Percentiles rank a stretch among this genome's conserved stretches.
These are phyloP conservation scores for Ochotona curzoniae DNA, from an alignment of 2,113 vertebrate species.

Conservation along the genomic window DNA sequence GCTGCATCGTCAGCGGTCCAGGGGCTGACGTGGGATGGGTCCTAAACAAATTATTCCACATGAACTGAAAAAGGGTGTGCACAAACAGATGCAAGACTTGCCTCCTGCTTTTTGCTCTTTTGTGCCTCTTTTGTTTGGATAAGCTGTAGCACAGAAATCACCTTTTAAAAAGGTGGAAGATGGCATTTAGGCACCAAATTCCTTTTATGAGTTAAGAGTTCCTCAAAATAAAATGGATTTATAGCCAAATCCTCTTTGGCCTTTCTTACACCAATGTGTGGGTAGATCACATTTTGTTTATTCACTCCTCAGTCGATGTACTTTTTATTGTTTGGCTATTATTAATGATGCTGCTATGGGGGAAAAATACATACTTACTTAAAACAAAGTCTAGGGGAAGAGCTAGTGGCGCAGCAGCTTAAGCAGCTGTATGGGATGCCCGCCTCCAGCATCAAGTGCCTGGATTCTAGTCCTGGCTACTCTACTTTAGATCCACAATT, in stretches of 20 bases:
- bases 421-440: too few species aligned
- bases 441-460: too few species aligned
- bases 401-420: too few species aligned
- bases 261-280: too few species aligned
- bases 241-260: not conserved
- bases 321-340: not conserved
- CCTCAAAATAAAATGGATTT: constrained; percentile 26
- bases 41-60: constrained; percentile 53
- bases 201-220: constrained; percentile 9
- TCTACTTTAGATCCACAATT: too few species aligned
- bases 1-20: constrained; percentile 28
- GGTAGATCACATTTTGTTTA: not conserved
- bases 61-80: not conserved
- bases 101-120: not conserved
- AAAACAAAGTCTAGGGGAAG: too few species aligned
- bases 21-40: not conserved
- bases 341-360: not conserved
- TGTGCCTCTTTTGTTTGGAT: not conserved
- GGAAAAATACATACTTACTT: too few species aligned
- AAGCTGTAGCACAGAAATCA: not conserved
- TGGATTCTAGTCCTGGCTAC: too few species aligned
- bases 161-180: not conserved
- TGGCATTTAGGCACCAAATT: not conserved
- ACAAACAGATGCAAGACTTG: not conserved
- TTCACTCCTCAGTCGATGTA: not conserved